A percentile compares a stretch with the other conserved stretches of the same genome.
Evolutionary conservation across 2,888 invertebrate species (phyloP).

Genomic region (Xestia xanthographa): DNA sequence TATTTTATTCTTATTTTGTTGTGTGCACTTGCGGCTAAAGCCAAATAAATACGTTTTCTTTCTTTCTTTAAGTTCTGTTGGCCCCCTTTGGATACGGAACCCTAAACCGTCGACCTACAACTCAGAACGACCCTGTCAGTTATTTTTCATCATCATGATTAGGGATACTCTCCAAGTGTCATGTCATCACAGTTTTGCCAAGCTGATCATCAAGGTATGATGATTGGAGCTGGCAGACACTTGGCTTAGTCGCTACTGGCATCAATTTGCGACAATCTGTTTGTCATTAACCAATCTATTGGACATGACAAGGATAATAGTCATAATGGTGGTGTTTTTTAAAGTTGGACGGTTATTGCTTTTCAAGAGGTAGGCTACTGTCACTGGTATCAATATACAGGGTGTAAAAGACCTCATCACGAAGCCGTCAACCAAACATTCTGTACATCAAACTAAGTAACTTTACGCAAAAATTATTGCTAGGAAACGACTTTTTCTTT

Average conservation of each 20-base stretch:
- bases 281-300: conserved; percentile 48
- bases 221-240: conserved; percentile 55
- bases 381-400: background rate
- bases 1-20: too few species aligned
- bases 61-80: too few species aligned
- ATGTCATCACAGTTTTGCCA: conserved; percentile 30
- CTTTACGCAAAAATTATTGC: too few species aligned
- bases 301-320: conserved; percentile 49
- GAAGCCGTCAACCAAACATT: too few species aligned
- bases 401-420: too few species aligned
- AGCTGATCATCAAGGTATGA: conserved; percentile 38
- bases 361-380: background rate
- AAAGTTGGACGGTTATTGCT: background rate
- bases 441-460: too few species aligned
- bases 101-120: background rate
- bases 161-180: background rate
- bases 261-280: conserved; percentile 36
- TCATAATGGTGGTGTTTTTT: conserved; percentile 5
- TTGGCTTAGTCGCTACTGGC: conserved; percentile 56
- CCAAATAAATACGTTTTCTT: too few species aligned
- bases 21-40: too few species aligned
- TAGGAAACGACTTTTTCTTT: too few species aligned
- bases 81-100: background rate
- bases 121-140: background rate
- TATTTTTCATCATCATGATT: background rate